phyloP scores from a whole-genome alignment of 2,888 invertebrate genomes.

The Tenthredo livida region DNA sequence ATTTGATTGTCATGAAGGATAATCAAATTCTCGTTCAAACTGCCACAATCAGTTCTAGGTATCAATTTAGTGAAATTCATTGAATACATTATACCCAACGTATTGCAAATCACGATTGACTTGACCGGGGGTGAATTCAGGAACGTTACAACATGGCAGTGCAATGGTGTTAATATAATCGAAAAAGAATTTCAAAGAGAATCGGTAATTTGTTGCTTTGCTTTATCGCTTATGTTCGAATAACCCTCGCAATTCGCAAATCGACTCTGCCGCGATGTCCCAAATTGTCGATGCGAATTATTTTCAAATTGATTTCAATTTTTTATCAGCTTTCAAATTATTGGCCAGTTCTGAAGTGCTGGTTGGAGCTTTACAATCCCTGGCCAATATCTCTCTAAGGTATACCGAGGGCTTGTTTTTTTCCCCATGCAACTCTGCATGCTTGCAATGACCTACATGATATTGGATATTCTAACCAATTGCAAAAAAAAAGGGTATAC shows the following conservation, averaged over 20 bases:
- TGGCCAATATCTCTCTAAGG: background rate
- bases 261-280: background rate
- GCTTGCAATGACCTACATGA: background rate
- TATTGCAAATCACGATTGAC: background rate
- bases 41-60: background rate
- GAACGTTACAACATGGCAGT: background rate
- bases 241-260: background rate
- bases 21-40: background rate
- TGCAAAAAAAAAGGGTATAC: background rate
- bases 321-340: background rate
- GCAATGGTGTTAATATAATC: background rate
- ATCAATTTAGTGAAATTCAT: slow-evolving; percentile 3
- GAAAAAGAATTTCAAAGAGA: background rate
- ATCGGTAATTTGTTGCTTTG: background rate
- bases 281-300: background rate
- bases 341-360: background rate
- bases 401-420: background rate
- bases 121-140: background rate
- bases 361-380: background rate
- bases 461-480: background rate
- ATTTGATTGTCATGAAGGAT: too few relatives aligned
- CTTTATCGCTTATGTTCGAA: background rate
- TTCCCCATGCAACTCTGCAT: background rate
- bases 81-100: background rate
- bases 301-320: background rate